A percentile compares a stretch with the other conserved stretches of the same genome.
Evolutionary conservation across 1,140 invertebrate species (phyloP).

Genomic region (Drosophila nikananu): DNA sequence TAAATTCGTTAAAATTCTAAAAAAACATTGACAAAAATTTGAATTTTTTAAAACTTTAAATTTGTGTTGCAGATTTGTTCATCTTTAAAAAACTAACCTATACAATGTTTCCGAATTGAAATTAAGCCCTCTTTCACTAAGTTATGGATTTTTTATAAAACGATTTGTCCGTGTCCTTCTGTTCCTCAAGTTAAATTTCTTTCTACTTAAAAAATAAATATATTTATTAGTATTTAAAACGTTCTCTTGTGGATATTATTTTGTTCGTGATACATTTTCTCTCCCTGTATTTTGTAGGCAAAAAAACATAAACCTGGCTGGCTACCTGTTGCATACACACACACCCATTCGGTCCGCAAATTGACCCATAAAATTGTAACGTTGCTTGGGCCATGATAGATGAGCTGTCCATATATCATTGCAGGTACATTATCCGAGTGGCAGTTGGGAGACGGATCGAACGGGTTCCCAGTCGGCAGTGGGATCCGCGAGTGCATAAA

Average conservation of each 20-base stretch:
- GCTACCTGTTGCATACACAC: slow-evolving; percentile 30
- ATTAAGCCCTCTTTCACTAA: no score
- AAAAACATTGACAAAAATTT: no score
- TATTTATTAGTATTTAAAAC: no score
- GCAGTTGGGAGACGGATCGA: slow-evolving; percentile 16
- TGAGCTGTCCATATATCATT: slow-evolving; percentile 56
- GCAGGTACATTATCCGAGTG: slow-evolving; percentile 48
- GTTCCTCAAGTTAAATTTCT: no score
- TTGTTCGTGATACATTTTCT: not conserved
- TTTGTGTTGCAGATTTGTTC: no score
- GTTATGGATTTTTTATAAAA: no score
- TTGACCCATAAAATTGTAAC: slow-evolving; percentile 69
- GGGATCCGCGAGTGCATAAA: slow-evolving; percentile 41
- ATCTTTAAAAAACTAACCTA: no score
- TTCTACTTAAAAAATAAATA: no score
- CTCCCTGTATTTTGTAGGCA: not conserved
- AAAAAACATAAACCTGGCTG: slow-evolving; percentile 11
- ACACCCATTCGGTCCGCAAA: slow-evolving; percentile 53
- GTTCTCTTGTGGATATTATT: not conserved
- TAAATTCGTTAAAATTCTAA: no score
- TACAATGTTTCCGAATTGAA: no score
- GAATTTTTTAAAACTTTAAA: no score
- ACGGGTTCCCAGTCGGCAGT: slow-evolving; percentile 13
- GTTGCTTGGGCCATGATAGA: slow-evolving; percentile 54
- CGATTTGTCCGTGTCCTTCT: no score